Conservation (phyloP, 2,113 vertebrate species). For the Calyptommatus sinebrachiatus region DNA sequence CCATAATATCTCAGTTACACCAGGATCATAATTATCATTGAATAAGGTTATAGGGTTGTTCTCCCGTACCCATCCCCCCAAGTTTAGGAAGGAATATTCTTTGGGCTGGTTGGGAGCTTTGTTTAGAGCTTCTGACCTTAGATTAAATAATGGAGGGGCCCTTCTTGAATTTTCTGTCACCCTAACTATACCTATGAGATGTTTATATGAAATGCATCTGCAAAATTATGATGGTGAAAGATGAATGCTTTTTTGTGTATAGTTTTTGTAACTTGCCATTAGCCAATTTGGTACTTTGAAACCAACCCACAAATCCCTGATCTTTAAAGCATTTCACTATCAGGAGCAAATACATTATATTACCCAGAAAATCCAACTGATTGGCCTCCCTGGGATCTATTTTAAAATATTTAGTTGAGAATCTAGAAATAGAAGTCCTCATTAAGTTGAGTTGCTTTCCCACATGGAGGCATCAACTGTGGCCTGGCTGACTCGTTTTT, state of each 20-base stretch:
- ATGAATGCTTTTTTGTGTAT: neutral
- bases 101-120: too few relatives aligned
- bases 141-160: too few relatives aligned
- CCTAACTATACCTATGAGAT: too few relatives aligned
- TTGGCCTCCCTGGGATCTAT: neutral
- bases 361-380: neutral
- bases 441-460: neutral
- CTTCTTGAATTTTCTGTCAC: too few relatives aligned
- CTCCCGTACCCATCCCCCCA: too few relatives aligned
- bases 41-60: too few relatives aligned
- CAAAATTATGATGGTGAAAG: neutral
- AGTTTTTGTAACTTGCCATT: neutral
- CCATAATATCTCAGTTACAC: neutral
- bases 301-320: constrained; percentile 4
- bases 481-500: fast-evolving
- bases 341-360: neutral
- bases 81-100: too few relatives aligned
- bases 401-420: constrained; percentile 7
- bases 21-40: too few relatives aligned
- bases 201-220: neutral
- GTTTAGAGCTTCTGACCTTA: too few relatives aligned
- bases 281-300: neutral
- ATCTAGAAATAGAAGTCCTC: constrained; percentile 17
- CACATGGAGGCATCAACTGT: neutral
- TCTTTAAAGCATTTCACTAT: constrained; percentile 1